These are phyloP conservation scores for Mystacornis crossleyi DNA, from an alignment of 2,113 vertebrate genomes.

Conservation along the genomic window DNA sequence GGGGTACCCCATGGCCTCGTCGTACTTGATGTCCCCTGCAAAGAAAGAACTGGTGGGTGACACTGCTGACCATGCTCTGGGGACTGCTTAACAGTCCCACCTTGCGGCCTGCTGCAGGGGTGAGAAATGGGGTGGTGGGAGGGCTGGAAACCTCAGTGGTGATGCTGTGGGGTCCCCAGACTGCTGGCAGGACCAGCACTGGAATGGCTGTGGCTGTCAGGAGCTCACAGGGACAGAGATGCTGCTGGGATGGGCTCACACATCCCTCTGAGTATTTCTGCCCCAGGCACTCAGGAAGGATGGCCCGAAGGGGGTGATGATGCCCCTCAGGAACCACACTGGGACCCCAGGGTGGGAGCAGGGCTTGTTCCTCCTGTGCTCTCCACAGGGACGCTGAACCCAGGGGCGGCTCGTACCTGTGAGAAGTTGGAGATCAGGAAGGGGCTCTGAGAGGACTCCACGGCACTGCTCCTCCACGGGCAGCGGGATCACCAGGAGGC, in stretches of 20 bases:
- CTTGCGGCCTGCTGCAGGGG: accelerated
- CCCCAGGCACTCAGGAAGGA: neutral
- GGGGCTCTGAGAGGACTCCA: conserved; percentile 92
- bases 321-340: neutral
- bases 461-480: conserved; percentile 97
- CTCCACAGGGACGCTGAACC: accelerated
- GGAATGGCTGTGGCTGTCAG: neutral
- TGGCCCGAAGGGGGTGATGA: neutral
- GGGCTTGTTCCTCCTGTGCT: neutral
- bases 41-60: neutral
- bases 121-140: accelerated
- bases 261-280: neutral
- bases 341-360: neutral
- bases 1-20: conserved; percentile 94
- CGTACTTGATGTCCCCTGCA: conserved; percentile 89
- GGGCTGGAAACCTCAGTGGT: neutral
- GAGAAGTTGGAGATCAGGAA: conserved; percentile 90
- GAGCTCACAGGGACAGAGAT: neutral
- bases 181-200: neutral
- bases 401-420: conserved; percentile 75
- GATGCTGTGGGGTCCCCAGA: accelerated
- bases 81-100: neutral
- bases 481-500: conserved; percentile 93
- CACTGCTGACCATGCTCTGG: accelerated
- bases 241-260: neutral